Evolutionary conservation across 2,113 vertebrate genomes (phyloP).

Genomic region (Paralichthys olivaceus): DNA sequence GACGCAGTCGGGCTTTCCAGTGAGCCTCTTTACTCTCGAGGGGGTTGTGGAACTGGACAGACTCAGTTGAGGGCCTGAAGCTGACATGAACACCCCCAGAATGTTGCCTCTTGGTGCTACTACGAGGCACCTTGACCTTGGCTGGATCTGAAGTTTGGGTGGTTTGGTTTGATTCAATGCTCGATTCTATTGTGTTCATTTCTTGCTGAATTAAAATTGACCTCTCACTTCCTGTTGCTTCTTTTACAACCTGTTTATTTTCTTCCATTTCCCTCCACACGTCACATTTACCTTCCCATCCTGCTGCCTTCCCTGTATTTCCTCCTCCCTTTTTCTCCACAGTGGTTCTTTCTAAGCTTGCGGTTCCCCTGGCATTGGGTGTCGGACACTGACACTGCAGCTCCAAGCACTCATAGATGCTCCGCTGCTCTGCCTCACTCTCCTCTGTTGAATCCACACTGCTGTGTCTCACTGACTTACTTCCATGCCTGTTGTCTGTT

Average conservation of each 20-base stretch:
- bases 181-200: slow-evolving; percentile 78
- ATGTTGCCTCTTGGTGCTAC: slow-evolving; percentile 86
- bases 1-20: slow-evolving; percentile 94
- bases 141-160: slow-evolving; percentile 70
- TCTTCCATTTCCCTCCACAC: slow-evolving; percentile 53
- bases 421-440: slow-evolving; percentile 74
- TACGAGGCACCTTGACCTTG: slow-evolving; percentile 87
- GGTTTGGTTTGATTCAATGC: slow-evolving; percentile 74
- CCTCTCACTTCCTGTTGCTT: slow-evolving; percentile 75
- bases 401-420: slow-evolving; percentile 83
- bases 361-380: slow-evolving; percentile 36
- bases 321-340: slow-evolving; percentile 52
- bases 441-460: slow-evolving; percentile 76
- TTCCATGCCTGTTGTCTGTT: slow-evolving; percentile 61
- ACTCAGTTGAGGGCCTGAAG: slow-evolving; percentile 96
- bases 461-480: slow-evolving; percentile 68
- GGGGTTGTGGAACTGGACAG: slow-evolving; percentile 96
- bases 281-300: slow-evolving; percentile 57
- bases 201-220: slow-evolving; percentile 83
- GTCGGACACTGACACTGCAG: slow-evolving; percentile 76
- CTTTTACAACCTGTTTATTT: slow-evolving; percentile 57
- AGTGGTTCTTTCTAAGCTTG: slow-evolving; percentile 57
- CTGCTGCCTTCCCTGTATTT: slow-evolving; percentile 33
- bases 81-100: slow-evolving; percentile 90
- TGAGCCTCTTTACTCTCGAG: slow-evolving; percentile 95